These are phyloP conservation scores for Spatula clypeata DNA, from an alignment of 2,797 vertebrate genomes.

Conservation along the genomic window DNA sequence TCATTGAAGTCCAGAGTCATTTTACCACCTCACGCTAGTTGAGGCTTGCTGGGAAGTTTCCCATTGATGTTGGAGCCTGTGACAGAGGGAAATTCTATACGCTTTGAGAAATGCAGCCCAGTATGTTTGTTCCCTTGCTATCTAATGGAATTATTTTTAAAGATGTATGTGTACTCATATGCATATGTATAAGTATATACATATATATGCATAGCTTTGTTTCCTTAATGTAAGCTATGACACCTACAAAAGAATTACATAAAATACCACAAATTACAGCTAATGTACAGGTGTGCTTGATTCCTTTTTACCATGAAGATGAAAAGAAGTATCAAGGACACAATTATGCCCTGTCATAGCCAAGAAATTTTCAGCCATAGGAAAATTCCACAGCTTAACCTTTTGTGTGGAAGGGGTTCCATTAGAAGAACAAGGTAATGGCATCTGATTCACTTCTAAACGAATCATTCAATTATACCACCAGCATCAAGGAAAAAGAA, in stretches of 20 bases:
- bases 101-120: conserved; percentile 1
- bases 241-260: conserved; percentile 44
- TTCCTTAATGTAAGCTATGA: conserved; percentile 22
- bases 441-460: conserved; percentile 31
- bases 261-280: conserved; percentile 65
- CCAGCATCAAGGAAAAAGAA: not conserved
- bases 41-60: not conserved
- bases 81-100: conserved; percentile 38
- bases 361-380: conserved; percentile 41
- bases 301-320: conserved; percentile 63
- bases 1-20: not conserved
- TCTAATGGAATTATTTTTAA: conserved; percentile 68
- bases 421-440: conserved; percentile 42
- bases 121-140: conserved; percentile 47
- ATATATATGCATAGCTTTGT: not conserved
- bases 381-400: conserved; percentile 45
- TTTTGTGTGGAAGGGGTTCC: conserved; percentile 46
- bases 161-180: not conserved
- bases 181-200: not conserved
- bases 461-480: not conserved
- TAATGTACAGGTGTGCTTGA: conserved; percentile 62
- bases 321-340: conserved; percentile 74
- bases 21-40: not conserved
- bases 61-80: not conserved
- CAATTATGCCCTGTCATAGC: conserved; percentile 9